A percentile compares a stretch with the other conserved stretches of the same genome.
phyloP scores from a whole-genome alignment of 2,113 vertebrate species.

The Pseudonaja textilis region DNA sequence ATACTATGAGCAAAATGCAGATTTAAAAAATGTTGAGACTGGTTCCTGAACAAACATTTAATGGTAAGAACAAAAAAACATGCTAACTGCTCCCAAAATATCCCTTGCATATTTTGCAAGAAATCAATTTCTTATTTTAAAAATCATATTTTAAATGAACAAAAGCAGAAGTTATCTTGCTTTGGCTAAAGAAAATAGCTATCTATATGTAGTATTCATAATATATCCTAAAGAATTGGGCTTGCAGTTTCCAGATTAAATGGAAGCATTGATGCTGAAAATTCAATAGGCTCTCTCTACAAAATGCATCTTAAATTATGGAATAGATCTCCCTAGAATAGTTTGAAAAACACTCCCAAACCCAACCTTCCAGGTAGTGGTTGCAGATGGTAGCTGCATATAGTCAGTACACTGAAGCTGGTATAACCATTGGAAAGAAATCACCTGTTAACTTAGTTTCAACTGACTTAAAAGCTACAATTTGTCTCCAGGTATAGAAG shows the following conservation, averaged over 20 bases:
- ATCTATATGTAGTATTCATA: not conserved
- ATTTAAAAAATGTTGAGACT: conserved; percentile 1
- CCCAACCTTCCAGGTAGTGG: not conserved
- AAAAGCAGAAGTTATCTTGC: not conserved
- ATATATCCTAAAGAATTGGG: not conserved
- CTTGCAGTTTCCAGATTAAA: conserved; percentile 5
- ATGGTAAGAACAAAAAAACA: conserved; percentile 46
- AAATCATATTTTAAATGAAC: conserved; percentile 43
- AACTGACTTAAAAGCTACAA: not conserved
- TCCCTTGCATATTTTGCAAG: conserved; percentile 6
- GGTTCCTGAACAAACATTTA: conserved; percentile 28
- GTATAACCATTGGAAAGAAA: not conserved
- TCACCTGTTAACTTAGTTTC: not conserved
- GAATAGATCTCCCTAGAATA: not conserved
- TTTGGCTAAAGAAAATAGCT: not conserved
- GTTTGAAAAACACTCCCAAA: not conserved
- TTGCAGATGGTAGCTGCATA: not conserved
- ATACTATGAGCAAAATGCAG: not conserved
- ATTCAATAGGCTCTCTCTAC: not conserved
- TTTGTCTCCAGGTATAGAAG: not conserved
- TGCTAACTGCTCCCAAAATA: conserved; percentile 24
- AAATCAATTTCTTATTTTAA: conserved; percentile 15
- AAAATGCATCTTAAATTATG: not conserved
- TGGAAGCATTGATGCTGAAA: not conserved
- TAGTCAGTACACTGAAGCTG: no score